These are phyloP conservation scores for Lasioglossum zephyrum DNA, from an alignment of 2,888 invertebrate species.

Conservation along the genomic window DNA sequence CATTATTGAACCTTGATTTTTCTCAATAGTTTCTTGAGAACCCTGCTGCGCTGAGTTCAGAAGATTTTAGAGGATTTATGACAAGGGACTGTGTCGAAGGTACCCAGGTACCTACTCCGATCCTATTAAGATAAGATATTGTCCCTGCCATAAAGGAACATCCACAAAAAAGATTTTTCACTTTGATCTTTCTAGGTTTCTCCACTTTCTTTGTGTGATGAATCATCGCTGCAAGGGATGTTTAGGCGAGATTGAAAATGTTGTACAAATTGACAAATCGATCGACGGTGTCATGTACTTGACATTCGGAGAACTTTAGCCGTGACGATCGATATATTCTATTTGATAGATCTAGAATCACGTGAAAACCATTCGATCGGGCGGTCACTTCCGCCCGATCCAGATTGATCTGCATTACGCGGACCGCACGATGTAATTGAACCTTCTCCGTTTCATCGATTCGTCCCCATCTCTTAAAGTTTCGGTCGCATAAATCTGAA, in stretches of 20 bases:
- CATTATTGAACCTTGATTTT: too few relatives aligned
- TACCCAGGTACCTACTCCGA: too few relatives aligned
- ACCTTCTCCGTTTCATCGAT: neutral
- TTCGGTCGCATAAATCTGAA: neutral
- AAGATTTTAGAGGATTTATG: too few relatives aligned
- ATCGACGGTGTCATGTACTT: slow-evolving; percentile 32
- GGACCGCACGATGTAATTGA: neutral
- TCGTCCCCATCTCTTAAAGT: neutral
- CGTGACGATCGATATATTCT: too few relatives aligned
- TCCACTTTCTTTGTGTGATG: too few relatives aligned
- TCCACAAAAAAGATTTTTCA: too few relatives aligned
- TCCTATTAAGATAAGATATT: too few relatives aligned
- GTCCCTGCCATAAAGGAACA: too few relatives aligned
- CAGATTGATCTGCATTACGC: neutral
- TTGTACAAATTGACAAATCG: slow-evolving; percentile 31
- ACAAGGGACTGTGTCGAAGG: too few relatives aligned
- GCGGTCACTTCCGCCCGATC: slow-evolving; percentile 10
- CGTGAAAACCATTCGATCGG: slow-evolving; percentile 24
- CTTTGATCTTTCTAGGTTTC: too few relatives aligned
- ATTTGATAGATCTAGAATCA: slow-evolving; percentile 39
- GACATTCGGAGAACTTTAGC: slow-evolving; percentile 42
- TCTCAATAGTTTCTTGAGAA: too few relatives aligned
- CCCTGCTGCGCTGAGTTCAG: too few relatives aligned
- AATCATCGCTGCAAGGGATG: neutral
- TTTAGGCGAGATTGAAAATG: neutral